Evolutionary conservation across 2,113 vertebrate species (phyloP), one percentile per base, ranked within the genome.

Genomic region (Corythoichthys haematopterus): DNA sequence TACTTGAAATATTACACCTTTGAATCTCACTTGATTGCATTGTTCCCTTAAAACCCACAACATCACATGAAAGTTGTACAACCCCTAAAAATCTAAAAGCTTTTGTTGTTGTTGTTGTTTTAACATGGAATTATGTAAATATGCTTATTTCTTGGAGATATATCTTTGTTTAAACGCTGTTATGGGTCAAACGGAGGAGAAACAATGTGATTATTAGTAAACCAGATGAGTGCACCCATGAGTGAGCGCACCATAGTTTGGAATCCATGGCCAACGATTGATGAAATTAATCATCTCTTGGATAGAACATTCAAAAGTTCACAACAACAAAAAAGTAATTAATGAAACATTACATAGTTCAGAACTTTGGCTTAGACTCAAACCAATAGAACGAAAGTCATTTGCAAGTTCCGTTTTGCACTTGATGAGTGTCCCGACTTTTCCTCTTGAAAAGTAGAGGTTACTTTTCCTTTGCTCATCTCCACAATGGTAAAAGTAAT

Each of bases 401-500:
- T 43, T 43, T 8, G 6, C 40, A 5, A 43, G 40, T 43, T 43
- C 40, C 6, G 9, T 8, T 43, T 43, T 8, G 9, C 6, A 43
- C 40, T 8, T 1, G 40, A 43, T 43, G 6, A 40, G 38, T 28
- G 20, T 28, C 20, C 20, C 38, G 40, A 43, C 40, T 43, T 40
- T 60, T 60, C 7, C 62, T 52, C 48, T 15, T 37, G 14, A 4
- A 38, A 66, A 57, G 76, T 73, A 60, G 65, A 76, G 52, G 70
- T 76, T 76, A 79, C 81, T 76, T 70, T 77, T 74, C 68, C 83
- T 80, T 80, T 65, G 79, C 83, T 65, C 20, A 28, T 28, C 20
- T 28, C 20, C 20, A 28, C 20, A 28, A 28, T 28, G 20, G 20
- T 45, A 61, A 11, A 12, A 28, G 52, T 28, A 60, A 38, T 7